Percentiles rank a stretch among this genome's conserved stretches.
Evolutionary conservation across 2,113 vertebrate genomes (phyloP).

Genomic region (Oreotragus oreotragus): DNA sequence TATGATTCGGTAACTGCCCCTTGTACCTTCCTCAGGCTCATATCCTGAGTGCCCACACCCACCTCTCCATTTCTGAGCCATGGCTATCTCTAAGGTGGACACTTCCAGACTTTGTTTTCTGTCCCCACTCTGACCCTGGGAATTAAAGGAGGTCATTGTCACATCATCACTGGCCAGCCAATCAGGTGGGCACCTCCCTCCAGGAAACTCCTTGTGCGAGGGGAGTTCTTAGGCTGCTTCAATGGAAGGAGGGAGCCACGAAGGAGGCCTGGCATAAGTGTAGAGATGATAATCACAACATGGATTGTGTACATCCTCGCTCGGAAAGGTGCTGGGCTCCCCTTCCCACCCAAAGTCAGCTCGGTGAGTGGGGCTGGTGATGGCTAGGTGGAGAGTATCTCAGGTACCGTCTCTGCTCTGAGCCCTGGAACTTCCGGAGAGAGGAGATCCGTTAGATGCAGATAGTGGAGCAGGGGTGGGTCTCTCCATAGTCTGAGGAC

Average conservation of each 20-base stretch:
- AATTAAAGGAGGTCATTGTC: slow-evolving; percentile 60
- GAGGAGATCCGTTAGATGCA: not conserved
- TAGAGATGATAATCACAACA: slow-evolving; percentile 72
- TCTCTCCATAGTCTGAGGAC: not conserved
- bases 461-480: not conserved
- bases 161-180: slow-evolving; percentile 60
- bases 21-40: not conserved
- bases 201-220: not conserved
- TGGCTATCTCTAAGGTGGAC: not conserved
- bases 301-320: slow-evolving; percentile 67
- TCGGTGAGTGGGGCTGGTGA: not conserved
- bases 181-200: slow-evolving; percentile 16
- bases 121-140: not conserved
- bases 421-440: not conserved
- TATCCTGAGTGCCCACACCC: too few species aligned
- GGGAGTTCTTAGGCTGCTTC: slow-evolving; percentile 35
- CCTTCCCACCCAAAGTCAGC: not conserved
- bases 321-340: not conserved
- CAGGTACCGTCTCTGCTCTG: not conserved
- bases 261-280: not conserved
- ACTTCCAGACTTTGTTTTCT: not conserved
- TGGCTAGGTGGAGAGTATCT: fast-evolving
- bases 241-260: slow-evolving; percentile 43
- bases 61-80: not conserved
- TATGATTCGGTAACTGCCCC: not conserved